Percentiles rank a stretch among this genome's conserved stretches.
Conservation (phyloP, 2,888 invertebrate genomes). For the Dryomyza anilis region DNA sequence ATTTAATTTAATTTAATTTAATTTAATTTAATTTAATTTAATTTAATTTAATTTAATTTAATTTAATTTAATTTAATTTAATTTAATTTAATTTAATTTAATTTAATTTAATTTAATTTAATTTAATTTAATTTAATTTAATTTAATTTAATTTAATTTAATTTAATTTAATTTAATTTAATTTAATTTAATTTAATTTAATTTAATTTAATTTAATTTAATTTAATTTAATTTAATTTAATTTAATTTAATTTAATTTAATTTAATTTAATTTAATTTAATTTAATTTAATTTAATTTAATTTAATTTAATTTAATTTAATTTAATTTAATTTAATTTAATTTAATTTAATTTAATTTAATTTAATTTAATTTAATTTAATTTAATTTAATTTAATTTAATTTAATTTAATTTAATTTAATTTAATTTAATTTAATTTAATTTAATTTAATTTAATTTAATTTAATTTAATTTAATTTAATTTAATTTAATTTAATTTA, state of each 20-base stretch:
- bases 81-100: neutral
- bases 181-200: neutral
- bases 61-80: neutral
- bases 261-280: neutral
- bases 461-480: neutral
- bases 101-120: neutral
- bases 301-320: neutral
- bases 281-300: neutral
- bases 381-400: neutral
- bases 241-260: neutral
- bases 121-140: neutral
- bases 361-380: neutral
- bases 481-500: neutral
- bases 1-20: neutral
- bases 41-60: neutral
- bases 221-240: neutral
- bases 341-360: neutral
- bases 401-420: neutral
- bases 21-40: neutral
- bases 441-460: neutral
- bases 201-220: neutral
- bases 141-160: neutral
- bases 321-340: neutral
- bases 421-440: neutral
- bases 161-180: neutral